Conservation (phyloP, 2,888 invertebrate genomes). For the Cerastoderma edule region DNA sequence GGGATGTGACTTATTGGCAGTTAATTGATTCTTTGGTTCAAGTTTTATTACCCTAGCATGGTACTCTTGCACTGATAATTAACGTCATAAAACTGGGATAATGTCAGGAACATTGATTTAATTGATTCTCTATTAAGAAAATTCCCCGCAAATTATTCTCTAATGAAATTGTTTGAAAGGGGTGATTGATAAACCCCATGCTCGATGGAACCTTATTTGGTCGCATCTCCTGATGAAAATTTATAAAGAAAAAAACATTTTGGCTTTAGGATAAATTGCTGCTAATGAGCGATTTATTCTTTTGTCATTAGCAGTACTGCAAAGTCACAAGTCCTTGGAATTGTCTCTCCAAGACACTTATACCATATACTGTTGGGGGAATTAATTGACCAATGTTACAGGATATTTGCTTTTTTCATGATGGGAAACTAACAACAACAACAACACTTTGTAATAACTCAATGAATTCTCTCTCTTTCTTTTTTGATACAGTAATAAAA, state of each 20-base stretch:
- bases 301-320: neutral
- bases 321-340: neutral
- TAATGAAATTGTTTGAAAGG: slow-evolving; percentile 13
- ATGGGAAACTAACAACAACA: no score
- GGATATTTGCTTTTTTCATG: no score
- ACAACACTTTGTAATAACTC: no score
- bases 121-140: slow-evolving; percentile 22
- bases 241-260: neutral
- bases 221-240: no score
- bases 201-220: no score
- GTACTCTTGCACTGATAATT: slow-evolving; percentile 8
- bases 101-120: slow-evolving; percentile 14
- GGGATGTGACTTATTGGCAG: slow-evolving; percentile 18
- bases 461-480: no score
- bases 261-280: neutral
- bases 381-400: no score
- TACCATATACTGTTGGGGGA: no score
- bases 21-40: slow-evolving; percentile 11
- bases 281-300: neutral
- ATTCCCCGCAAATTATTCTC: slow-evolving; percentile 8
- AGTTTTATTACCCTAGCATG: slow-evolving; percentile 4
- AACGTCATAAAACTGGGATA: slow-evolving; percentile 13
- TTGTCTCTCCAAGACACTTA: no score
- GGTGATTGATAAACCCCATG: no score
- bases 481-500: no score